Evolutionary conservation across 2,797 vertebrate genomes (phyloP), one percentile per base, ranked within the genome.

Genomic region (Hippocampus kuda): DNA sequence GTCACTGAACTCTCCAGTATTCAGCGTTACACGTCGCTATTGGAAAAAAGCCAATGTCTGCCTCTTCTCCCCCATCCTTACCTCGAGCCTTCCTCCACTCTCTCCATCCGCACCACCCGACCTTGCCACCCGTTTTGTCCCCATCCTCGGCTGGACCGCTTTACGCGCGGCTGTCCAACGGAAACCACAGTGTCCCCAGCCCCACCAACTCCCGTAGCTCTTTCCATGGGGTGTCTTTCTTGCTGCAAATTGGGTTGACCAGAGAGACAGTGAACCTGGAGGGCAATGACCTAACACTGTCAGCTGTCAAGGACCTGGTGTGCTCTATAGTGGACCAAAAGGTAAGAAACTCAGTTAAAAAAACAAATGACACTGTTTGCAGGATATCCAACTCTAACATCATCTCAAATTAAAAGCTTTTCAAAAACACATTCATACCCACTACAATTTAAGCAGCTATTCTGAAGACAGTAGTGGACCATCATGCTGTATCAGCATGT

Each of bases 281-380:
- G 81, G 90, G 94, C 79, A 92, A 93, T 75, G 96, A 98, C 81
- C 89, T 97, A 74, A 94, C 95, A 9, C 89, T 98, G 76, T 95
- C 94, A 20, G 89, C 94, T 66, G 93, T 98, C 77, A 97, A 96
- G 87, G 96, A 98, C 83, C 91, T 97, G 42, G 94, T 98, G 77
- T 98, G 94, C 88, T 98, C 96, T 76, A 94, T 98, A 84, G 95
- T 98, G 86, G 96, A 98, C 89, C 96, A 98, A 84, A 98, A 98
- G 96, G 96, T 98, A 94, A 68, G 75, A 20, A 9, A 18, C 42
- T 18, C 44, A 15, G 24, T 12, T 63, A 41, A 62, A 41, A 44
- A 44, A 7, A 15, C 27, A 22, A 26, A 24, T 24, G 10, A 59
- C 56, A 27, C 26, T 41, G 20, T 42, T 64, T 46, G 38, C 26